phyloP scores from a whole-genome alignment of 2,888 invertebrate genomes.

The Cyrtodaria siliqua region DNA sequence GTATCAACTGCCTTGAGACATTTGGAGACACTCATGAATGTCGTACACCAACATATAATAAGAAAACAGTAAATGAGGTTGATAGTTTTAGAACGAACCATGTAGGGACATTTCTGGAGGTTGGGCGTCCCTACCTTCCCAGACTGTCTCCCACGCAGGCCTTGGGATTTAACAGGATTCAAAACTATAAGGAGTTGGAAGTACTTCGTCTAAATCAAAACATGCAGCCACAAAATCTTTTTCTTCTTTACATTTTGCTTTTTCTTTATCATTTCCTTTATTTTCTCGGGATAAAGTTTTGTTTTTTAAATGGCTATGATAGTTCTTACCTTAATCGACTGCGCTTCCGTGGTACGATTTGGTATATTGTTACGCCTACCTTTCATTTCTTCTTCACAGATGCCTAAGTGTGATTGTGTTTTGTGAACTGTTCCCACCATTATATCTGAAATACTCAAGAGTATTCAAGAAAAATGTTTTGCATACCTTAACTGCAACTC shows the following conservation, averaged over 20 bases:
- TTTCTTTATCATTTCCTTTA: slow-evolving; percentile 31
- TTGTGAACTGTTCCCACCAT: background rate
- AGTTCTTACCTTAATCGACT: slow-evolving; percentile 10
- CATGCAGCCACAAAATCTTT: slow-evolving; percentile 2
- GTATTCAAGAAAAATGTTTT: background rate
- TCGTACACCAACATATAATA: too few species aligned
- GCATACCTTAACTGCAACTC: background rate
- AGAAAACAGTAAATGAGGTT: too few species aligned
- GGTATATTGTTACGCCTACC: slow-evolving; percentile 9
- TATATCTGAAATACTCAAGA: background rate
- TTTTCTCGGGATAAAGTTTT: slow-evolving; percentile 20
- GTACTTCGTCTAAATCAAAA: slow-evolving; percentile 17
- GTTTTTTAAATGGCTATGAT: slow-evolving; percentile 35
- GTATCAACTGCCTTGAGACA: too few species aligned
- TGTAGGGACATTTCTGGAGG: too few species aligned
- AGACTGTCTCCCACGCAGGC: too few species aligned
- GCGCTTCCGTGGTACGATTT: slow-evolving; percentile 5
- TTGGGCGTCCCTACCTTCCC: too few species aligned
- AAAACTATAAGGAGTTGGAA: slow-evolving; percentile 15
- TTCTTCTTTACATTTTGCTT: background rate
- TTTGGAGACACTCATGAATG: too few species aligned
- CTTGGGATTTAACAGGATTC: too few species aligned
- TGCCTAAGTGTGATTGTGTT: background rate
- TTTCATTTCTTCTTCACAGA: slow-evolving; percentile 10
- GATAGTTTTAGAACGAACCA: too few species aligned